A percentile compares a stretch with the other conserved stretches of the same genome.
Conservation (phyloP, 2,888 invertebrate genomes). For the Bellardia pandia region DNA sequence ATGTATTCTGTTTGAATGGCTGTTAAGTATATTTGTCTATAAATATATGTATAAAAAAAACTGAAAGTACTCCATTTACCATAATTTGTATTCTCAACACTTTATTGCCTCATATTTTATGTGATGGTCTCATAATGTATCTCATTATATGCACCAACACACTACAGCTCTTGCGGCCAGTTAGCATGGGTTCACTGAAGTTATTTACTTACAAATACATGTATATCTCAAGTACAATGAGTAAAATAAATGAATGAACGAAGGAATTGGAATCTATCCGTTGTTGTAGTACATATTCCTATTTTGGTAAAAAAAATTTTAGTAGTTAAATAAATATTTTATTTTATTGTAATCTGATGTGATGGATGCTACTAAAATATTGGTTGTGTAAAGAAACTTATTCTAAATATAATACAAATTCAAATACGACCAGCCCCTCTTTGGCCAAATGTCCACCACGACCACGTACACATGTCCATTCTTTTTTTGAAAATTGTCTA, state of each 20-base stretch:
- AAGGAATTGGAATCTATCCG: conserved; percentile 23
- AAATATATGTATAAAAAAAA: conserved; percentile 10
- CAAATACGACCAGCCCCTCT: too few relatives aligned
- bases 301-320: conserved; percentile 57
- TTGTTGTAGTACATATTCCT: neutral
- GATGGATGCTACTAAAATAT: conserved; percentile 16
- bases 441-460: too few relatives aligned
- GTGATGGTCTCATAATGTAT: conserved; percentile 65
- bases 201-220: neutral
- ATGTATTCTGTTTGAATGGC: conserved; percentile 1
- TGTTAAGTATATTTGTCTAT: conserved; percentile 33
- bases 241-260: conserved; percentile 40
- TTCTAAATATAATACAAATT: neutral
- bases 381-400: neutral
- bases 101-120: conserved; percentile 71
- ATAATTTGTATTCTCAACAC: conserved; percentile 72
- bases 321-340: conserved; percentile 65
- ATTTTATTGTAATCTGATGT: conserved; percentile 63
- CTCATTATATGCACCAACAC: conserved; percentile 34
- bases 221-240: conserved; percentile 19
- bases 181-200: neutral
- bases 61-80: conserved; percentile 63
- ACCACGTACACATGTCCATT: too few relatives aligned
- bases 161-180: neutral
- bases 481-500: too few relatives aligned